Evolutionary conservation across 2,888 invertebrate genomes (phyloP).

Genomic region (Euplexia lucipara): DNA sequence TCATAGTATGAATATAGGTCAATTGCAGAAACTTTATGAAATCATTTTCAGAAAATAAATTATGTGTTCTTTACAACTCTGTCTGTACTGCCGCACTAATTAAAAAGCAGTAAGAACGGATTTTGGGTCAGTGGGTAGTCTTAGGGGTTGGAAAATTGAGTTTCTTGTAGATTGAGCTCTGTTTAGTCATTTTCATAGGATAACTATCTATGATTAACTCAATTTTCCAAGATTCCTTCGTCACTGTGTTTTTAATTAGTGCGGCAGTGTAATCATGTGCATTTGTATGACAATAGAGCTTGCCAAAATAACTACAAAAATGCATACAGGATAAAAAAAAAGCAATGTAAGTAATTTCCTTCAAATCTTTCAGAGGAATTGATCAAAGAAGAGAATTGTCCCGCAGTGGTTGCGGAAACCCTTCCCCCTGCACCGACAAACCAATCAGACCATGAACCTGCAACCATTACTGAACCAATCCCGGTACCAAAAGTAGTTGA

Average conservation of each 20-base stretch:
- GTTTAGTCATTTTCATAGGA: too few species aligned
- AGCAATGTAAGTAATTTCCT: not conserved
- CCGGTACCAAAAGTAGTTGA: slow-evolving; percentile 59
- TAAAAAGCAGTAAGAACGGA: too few species aligned
- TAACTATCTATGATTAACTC: not conserved
- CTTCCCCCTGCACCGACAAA: slow-evolving; percentile 45
- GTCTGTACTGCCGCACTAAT: too few species aligned
- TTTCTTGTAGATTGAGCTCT: too few species aligned
- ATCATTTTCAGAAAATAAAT: not conserved
- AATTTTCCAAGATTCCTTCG: too few species aligned
- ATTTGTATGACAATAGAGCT: not conserved
- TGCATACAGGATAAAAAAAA: not conserved
- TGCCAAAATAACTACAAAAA: not conserved
- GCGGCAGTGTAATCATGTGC: too few species aligned
- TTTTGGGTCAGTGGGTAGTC: too few species aligned
- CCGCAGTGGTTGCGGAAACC: slow-evolving; percentile 48
- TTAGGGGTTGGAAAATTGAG: too few species aligned
- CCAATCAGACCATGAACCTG: slow-evolving; percentile 52
- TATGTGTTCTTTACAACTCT: too few species aligned
- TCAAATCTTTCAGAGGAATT: slow-evolving; percentile 72
- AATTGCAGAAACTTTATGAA: not conserved
- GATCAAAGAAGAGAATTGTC: slow-evolving; percentile 59
- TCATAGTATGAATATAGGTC: not conserved
- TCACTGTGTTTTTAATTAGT: too few species aligned
- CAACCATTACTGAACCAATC: slow-evolving; percentile 53